phyloP scores from a whole-genome alignment of 2,113 vertebrate species.

The Stercorarius parasiticus region DNA sequence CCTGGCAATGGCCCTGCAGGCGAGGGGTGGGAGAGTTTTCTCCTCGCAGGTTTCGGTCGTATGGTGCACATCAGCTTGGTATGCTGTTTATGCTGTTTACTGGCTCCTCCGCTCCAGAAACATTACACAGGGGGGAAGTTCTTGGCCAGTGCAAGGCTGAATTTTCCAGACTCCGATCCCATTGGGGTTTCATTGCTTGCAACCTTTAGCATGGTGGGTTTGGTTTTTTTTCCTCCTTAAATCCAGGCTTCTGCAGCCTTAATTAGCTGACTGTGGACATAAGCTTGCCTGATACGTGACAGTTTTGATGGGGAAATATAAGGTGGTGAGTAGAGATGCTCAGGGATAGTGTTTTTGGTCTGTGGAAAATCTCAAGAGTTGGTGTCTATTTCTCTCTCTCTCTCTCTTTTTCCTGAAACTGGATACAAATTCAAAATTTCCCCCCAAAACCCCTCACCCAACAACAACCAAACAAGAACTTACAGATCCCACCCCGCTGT shows the following conservation, averaged over 20 bases:
- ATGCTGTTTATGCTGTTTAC: constrained; percentile 2
- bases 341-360: not conserved
- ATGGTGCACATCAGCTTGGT: not conserved
- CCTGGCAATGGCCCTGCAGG: not conserved
- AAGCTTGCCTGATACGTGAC: not conserved
- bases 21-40: not conserved
- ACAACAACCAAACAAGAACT: not conserved
- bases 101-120: not conserved
- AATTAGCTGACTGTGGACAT: not conserved
- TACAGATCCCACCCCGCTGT: not conserved
- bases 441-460: not conserved
- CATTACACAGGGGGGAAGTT: not conserved
- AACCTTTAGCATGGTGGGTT: not conserved
- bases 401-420: not conserved
- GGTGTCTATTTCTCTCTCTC: not conserved
- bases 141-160: not conserved
- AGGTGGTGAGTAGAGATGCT: not conserved
- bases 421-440: not conserved
- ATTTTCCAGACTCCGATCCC: constrained; percentile 15
- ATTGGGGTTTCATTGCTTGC: not conserved
- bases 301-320: not conserved
- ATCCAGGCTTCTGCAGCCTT: not conserved
- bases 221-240: not conserved
- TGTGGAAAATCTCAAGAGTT: not conserved
- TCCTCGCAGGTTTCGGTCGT: not conserved